phyloP scores from a whole-genome alignment of 1,140 invertebrate genomes.

The Bombus affinis region DNA sequence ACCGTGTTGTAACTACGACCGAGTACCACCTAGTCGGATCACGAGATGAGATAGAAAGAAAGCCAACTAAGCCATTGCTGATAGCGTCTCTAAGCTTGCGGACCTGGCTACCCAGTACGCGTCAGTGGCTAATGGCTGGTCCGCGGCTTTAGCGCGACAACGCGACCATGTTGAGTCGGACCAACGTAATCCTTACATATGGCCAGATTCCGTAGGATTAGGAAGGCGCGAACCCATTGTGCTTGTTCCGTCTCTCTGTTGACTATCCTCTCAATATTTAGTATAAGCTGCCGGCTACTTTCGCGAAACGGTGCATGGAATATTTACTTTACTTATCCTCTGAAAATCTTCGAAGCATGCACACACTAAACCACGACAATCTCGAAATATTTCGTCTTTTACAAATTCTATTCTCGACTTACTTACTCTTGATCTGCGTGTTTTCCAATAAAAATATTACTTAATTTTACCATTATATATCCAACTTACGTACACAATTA shows the following conservation, averaged over 20 bases:
- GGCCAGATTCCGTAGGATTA: constrained; percentile 74
- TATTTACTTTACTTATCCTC: constrained; percentile 53
- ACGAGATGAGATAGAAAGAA: constrained; percentile 71
- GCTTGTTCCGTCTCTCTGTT: constrained; percentile 57
- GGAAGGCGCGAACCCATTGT: constrained; percentile 71
- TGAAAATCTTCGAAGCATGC: background rate
- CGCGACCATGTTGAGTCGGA: constrained; percentile 68
- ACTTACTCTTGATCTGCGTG: background rate
- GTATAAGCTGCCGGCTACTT: constrained; percentile 38
- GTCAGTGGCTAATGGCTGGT: constrained; percentile 69
- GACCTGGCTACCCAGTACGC: constrained; percentile 50
- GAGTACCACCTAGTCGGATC: constrained; percentile 72
- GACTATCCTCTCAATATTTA: constrained; percentile 57
- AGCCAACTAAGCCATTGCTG: constrained; percentile 72
- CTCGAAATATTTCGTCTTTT: background rate
- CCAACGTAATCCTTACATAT: constrained; percentile 78
- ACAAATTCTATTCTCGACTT: background rate
- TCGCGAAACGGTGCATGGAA: constrained; percentile 38
- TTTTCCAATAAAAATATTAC: background rate
- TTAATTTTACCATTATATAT: background rate
- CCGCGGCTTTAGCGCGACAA: constrained; percentile 67
- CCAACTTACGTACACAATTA: too few relatives aligned
- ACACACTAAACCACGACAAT: background rate
- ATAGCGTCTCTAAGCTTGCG: constrained; percentile 74
- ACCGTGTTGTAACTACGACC: constrained; percentile 55